Percentiles rank a stretch among this genome's conserved stretches.
Conservation (phyloP, 1,140 invertebrate species). For the Chionoecetes opilio region DNA sequence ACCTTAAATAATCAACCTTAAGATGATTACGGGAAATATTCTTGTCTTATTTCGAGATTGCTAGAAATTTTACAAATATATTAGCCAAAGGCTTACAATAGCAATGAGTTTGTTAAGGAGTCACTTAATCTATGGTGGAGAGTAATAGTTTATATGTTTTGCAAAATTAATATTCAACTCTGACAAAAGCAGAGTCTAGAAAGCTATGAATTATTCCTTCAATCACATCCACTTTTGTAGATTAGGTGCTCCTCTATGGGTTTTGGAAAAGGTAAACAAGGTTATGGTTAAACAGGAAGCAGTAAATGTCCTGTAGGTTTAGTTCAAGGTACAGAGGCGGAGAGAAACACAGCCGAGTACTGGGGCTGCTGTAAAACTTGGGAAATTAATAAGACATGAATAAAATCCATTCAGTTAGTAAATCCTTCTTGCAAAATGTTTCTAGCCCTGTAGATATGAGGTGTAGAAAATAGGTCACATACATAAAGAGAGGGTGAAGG, state of each 20-base stretch:
- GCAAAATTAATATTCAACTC: neutral
- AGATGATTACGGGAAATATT: no score
- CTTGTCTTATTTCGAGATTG: no score
- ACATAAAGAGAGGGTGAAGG: neutral
- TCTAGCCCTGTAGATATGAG: neutral
- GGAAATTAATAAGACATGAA: neutral
- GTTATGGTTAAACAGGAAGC: constrained; percentile 7
- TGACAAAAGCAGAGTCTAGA: neutral
- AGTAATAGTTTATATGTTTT: neutral
- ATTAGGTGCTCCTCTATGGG: neutral
- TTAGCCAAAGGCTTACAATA: neutral
- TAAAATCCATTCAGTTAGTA: neutral
- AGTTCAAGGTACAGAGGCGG: neutral
- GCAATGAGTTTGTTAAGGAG: neutral
- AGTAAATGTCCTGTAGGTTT: neutral
- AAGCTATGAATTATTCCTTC: neutral
- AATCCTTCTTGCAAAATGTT: neutral
- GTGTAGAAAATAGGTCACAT: neutral
- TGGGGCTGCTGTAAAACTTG: neutral
- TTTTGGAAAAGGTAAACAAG: neutral
- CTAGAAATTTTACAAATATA: neutral
- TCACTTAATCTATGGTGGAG: neutral
- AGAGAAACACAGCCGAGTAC: constrained; percentile 18
- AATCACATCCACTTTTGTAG: neutral
- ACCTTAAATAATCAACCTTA: no score